Evolutionary conservation across 2,888 invertebrate genomes (phyloP), one percentile per base, ranked within the genome.

Genomic region (Ectemnius continuus): DNA sequence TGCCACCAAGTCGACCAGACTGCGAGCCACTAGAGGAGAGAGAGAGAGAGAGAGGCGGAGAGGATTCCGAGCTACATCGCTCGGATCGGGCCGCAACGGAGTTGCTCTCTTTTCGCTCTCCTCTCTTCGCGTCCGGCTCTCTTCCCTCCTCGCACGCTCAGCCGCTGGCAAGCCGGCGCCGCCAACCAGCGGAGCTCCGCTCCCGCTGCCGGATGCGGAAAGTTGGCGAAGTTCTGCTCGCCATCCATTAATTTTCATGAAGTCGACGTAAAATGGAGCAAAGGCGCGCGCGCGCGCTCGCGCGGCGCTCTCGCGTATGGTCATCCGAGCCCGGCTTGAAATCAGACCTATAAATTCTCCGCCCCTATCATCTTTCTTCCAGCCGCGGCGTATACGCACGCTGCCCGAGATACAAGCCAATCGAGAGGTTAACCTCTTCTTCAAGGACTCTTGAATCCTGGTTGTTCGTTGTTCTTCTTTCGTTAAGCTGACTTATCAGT

Each of bases 241-340:
- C 14, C n/a, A 64, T 67, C 75, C 76, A 76, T 76, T 76, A 75
- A 75, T 76, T 76, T 73, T 70, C 76, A 70, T 70, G 65, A 56
- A 65, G 62, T 47, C 67, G 72, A 75, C 61, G 71, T 68, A 59
- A 72, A 73, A 75, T 72, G 75, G 72, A 28, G 67, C 56, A 67
- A 71, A 75, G 63, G 36, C 57, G 57, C 58, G 23, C 57, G 57
- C 60, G 45, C n/a, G 36, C 28, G 14, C 28, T n/a, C n/a, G n/a
- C n/a, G n/a, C n/a, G n/a, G n/a, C n/a, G n/a, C n/a, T n/a, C n/a
- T 23, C 20, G 18, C 58, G 8, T 58, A 58, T 58, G 58, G 23
- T 52, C 52, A 52, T 52, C 52, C 52, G 52, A 52, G 16, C 52
- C 52, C 0, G 52, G 52, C 6, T 36, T 36, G 36, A 36, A 36